Conservation (phyloP, 2,888 invertebrate genomes). For the Nomada lathburiana region DNA sequence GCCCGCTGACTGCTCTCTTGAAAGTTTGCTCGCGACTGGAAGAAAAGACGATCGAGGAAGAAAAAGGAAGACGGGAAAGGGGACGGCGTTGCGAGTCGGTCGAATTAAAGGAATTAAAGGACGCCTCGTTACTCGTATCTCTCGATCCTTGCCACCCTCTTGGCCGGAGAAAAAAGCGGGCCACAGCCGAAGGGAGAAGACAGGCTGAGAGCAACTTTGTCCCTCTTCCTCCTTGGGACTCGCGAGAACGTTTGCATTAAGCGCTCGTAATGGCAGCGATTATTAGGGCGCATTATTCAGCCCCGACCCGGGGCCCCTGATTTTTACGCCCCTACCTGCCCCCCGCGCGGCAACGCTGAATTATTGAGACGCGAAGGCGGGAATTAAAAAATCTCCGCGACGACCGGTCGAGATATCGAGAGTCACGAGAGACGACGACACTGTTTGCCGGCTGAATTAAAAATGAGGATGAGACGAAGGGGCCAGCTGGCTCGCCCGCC, state of each 20-base stretch:
- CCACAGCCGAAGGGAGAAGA: constrained; percentile 9
- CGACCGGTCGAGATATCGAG: constrained; percentile 64
- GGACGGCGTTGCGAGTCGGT: constrained; percentile 72
- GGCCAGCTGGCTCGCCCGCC: constrained; percentile 61
- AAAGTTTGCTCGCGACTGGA: constrained; percentile 55
- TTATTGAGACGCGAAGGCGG: constrained; percentile 78
- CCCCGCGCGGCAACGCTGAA: constrained; percentile 71
- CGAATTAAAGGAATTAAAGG: constrained; percentile 82
- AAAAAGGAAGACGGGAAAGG: constrained; percentile 19
- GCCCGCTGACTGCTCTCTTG: constrained; percentile 75
- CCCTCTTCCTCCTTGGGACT: constrained; percentile 27
- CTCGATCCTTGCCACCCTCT: constrained; percentile 57
- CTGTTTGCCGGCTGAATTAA: constrained; percentile 83
- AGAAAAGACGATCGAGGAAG: constrained; percentile 45
- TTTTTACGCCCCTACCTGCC: constrained; percentile 39
- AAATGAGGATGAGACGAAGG: constrained; percentile 79
- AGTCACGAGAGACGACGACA: constrained; percentile 58
- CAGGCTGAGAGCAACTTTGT: constrained; percentile 36
- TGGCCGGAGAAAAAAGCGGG: constrained; percentile 22
- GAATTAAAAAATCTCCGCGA: constrained; percentile 81
- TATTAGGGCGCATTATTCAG: constrained; percentile 82
- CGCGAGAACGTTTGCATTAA: constrained; percentile 71
- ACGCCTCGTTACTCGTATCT: constrained; percentile 81
- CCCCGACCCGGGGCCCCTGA: constrained; percentile 62
- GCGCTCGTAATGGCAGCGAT: constrained; percentile 78